A percentile compares a stretch with the other conserved stretches of the same genome.
Conservation (phyloP, 2,797 vertebrate genomes). For the Zenarchopterus dispar region DNA sequence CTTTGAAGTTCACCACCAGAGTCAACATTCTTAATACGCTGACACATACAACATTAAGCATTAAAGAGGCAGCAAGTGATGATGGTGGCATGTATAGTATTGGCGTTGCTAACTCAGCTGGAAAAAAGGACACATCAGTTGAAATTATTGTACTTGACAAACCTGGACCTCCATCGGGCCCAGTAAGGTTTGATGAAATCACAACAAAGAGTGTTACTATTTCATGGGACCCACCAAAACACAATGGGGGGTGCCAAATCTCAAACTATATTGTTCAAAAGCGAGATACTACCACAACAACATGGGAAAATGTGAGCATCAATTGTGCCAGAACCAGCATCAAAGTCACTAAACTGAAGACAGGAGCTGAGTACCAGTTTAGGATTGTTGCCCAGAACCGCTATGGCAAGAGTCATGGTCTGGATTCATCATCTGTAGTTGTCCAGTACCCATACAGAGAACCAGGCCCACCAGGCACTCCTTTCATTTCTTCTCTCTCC, state of each 20-base stretch:
- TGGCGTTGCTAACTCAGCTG: conserved; percentile 88
- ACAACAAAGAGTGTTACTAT: conserved; percentile 94
- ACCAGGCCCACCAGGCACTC: conserved; percentile 97
- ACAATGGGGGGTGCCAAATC: conserved; percentile 94
- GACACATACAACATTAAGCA: conserved; percentile 87
- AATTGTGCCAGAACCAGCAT: conserved; percentile 92
- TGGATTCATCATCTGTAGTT: conserved; percentile 90
- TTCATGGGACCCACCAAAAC: conserved; percentile 93
- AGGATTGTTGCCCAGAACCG: conserved; percentile 98
- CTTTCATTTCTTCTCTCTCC: conserved; percentile 88
- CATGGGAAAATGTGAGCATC: conserved; percentile 93
- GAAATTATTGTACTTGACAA: conserved; percentile 97
- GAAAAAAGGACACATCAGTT: conserved; percentile 91
- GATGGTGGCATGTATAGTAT: conserved; percentile 94
- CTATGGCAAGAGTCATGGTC: conserved; percentile 94
- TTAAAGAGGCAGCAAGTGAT: conserved; percentile 93
- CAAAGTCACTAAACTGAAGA: conserved; percentile 93
- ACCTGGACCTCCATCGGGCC: conserved; percentile 93
- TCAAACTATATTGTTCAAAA: conserved; percentile 98
- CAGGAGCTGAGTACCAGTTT: conserved; percentile 97
- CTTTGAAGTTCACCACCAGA: conserved; percentile 93
- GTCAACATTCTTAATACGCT: conserved; percentile 87
- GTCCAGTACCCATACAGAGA: conserved; percentile 98
- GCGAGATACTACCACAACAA: conserved; percentile 92
- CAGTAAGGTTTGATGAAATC: conserved; percentile 94